Evolutionary conservation across 1,140 invertebrate species (phyloP).

Genomic region (Yoshiicerus persimilis): DNA sequence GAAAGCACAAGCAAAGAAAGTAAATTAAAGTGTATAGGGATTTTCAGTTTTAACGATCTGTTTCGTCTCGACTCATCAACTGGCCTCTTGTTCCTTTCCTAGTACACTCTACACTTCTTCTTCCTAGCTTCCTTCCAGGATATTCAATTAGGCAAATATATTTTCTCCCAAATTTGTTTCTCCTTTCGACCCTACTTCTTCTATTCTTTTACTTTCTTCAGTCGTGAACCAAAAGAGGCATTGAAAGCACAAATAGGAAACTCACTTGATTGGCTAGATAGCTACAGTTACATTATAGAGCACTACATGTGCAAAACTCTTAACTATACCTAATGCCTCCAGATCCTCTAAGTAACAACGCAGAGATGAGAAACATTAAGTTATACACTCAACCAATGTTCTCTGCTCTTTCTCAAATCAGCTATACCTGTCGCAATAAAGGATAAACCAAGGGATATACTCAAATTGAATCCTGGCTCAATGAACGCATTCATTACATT

Average conservation of each 20-base stretch:
- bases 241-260: too few relatives aligned
- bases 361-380: not conserved
- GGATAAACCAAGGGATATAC: not conserved
- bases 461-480: not conserved
- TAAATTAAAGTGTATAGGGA: not conserved
- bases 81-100: not conserved
- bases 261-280: too few relatives aligned
- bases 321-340: not conserved
- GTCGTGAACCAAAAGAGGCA: not conserved
- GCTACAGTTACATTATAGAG: not conserved
- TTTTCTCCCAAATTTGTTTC: not conserved
- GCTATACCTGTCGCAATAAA: not conserved
- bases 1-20: not conserved
- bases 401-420: not conserved
- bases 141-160: not conserved
- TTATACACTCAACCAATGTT: not conserved
- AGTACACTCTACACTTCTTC: not conserved
- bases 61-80: not conserved
- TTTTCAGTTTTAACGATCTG: not conserved
- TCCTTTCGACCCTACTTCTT: not conserved
- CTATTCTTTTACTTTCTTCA: not conserved
- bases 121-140: not conserved
- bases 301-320: not conserved
- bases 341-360: not conserved
- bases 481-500: not conserved